Evolutionary conservation across 2,888 invertebrate genomes (phyloP), one percentile per base, ranked within the genome.

Genomic region (Allygus modestus): DNA sequence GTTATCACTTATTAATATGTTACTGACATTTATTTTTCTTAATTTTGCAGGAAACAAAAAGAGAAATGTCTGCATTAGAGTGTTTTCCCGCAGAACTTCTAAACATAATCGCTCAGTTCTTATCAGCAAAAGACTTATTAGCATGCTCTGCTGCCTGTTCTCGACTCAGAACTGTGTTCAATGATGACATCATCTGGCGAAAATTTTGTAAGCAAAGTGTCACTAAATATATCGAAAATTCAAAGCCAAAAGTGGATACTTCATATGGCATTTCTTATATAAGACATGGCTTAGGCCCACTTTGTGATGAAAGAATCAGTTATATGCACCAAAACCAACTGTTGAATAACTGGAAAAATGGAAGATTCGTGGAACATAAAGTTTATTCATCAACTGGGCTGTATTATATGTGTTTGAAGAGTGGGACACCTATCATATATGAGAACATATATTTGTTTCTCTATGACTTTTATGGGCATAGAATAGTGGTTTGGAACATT

Each of bases 251-350:
- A 51, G 28, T 77, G 1, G 28, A 43, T 23, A 37, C 77, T 1
- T 43, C 43, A 1, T 73, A 41, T 23, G 73, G 43, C 1, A 73
- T 41, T 23, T 37, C 73, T 41, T 73, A 73, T 20, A 43, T 41
- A 73, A 43, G 43, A 73, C 37, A 43, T 28, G 51, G 58, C n/a
- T 37, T 79, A 20, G 79, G 28, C 58, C 58, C 51, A 31, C 0
- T 79, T 4, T 79, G 79, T 23, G 33, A 58, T 11, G 26, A 79
- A n/a, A 7, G 79, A 20, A 33, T 58, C 5, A 11, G 26, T 11
- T 79, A 79, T n/a, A 79, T 79, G 28, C 28, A 79, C 17, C 79
- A 79, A 33, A 79, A 79, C 37, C 54, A 79, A 33, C 37, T 79
- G n/a, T 37, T 79, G 26, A 58, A 54, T 37, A 79, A 79, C 37